These are phyloP conservation scores for Sebastes itinus DNA, from an alignment of 2,797 vertebrate species.

Conservation along the genomic window DNA sequence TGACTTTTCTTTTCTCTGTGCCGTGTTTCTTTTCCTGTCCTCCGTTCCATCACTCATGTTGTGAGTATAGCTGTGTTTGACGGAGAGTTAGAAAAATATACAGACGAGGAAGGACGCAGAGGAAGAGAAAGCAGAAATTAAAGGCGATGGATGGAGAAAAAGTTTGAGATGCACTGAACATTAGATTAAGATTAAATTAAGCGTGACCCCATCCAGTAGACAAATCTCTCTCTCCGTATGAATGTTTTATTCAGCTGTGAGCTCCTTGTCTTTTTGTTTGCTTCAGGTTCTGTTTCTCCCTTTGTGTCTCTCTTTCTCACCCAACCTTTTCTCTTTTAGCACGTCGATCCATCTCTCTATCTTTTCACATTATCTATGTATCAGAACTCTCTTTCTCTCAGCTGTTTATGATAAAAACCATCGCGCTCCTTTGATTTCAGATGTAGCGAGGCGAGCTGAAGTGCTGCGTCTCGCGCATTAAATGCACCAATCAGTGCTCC, in stretches of 20 bases:
- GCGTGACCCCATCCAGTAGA: not conserved
- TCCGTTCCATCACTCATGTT: not conserved
- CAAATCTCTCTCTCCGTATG: not conserved
- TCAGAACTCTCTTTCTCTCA: not conserved
- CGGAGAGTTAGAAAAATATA: not conserved
- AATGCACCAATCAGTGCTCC: conserved; percentile 29
- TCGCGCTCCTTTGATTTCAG: conserved; percentile 8
- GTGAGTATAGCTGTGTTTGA: not conserved
- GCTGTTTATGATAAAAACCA: conserved; percentile 30
- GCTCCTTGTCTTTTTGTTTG: not conserved
- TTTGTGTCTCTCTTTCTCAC: not conserved
- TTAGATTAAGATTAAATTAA: conserved; percentile 12
- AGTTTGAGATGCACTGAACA: not conserved
- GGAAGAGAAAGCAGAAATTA: not conserved
- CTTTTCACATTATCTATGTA: not conserved
- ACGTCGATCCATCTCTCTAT: conserved; percentile 1
- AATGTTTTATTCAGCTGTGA: not conserved
- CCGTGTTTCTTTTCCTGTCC: not conserved
- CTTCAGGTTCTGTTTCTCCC: too few species aligned
- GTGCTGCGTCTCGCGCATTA: conserved; percentile 15
- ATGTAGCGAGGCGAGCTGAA: conserved; percentile 13
- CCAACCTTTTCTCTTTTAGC: not conserved
- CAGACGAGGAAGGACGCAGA: not conserved
- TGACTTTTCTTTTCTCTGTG: conserved; percentile 17
- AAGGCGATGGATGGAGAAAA: not conserved